phyloP scores from a whole-genome alignment of 2,113 vertebrate species.

The Dicerorhinus sumatrensis region DNA sequence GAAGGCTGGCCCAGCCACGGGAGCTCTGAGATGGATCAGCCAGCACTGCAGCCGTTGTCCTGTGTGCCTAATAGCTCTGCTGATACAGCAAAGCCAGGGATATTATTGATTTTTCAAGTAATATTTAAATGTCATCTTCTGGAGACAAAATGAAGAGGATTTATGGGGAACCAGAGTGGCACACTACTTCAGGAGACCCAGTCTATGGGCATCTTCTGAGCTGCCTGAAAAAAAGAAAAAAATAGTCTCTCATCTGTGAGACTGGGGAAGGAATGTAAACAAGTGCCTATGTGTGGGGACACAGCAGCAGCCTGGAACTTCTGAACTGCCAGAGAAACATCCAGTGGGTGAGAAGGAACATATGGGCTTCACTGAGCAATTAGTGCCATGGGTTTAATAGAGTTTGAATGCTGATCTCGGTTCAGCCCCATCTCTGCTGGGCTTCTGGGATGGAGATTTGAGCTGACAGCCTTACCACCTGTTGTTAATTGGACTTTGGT shows the following conservation, averaged over 20 bases:
- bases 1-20: not conserved
- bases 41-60: not conserved
- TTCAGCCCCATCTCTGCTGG: not conserved
- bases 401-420: not conserved
- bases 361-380: not conserved
- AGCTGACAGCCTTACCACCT: constrained; percentile 60
- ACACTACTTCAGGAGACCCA: not conserved
- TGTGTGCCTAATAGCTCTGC: not conserved
- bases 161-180: not conserved
- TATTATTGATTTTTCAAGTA: constrained; percentile 51
- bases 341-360: constrained; percentile 56
- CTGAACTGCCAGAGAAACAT: constrained; percentile 54
- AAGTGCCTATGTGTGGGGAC: constrained; percentile 10
- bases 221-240: not conserved
- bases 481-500: constrained; percentile 32
- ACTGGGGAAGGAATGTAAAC: not conserved
- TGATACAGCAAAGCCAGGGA: constrained; percentile 20
- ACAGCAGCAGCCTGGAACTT: not conserved
- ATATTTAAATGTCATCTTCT: constrained; percentile 36
- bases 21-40: not conserved
- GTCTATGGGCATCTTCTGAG: not conserved
- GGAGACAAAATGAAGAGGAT: not conserved
- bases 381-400: not conserved
- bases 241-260: not conserved
- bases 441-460: constrained; percentile 46